phyloP scores from a whole-genome alignment of 2,113 vertebrate genomes.

The Herpetotheres cachinnans region DNA sequence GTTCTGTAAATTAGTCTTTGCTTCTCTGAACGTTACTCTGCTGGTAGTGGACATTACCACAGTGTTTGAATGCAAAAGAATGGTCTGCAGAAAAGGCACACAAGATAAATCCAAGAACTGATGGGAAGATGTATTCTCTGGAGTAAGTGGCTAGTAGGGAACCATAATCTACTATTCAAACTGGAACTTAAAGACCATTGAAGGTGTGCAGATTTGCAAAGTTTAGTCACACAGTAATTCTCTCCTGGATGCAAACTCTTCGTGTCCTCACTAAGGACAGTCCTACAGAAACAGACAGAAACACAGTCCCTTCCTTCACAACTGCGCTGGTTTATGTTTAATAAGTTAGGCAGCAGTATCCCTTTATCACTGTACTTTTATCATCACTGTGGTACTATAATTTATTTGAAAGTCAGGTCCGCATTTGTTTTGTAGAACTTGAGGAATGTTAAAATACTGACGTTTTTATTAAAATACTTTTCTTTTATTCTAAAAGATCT shows the following conservation, averaged over 20 bases:
- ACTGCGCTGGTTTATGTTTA: neutral
- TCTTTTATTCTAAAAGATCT: constrained; percentile 7
- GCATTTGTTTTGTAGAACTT: constrained; percentile 12
- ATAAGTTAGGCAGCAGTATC: neutral
- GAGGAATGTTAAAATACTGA: constrained; percentile 18
- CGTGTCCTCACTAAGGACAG: neutral
- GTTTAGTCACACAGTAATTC: neutral
- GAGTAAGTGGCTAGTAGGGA: neutral
- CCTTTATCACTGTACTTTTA: neutral
- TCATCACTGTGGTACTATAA: neutral
- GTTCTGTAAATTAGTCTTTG: neutral
- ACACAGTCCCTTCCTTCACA: neutral
- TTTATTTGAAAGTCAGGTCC: neutral
- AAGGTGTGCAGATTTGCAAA: neutral
- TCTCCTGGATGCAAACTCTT: neutral
- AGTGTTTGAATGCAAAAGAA: neutral
- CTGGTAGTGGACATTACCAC: neutral
- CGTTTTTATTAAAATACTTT: constrained; percentile 50
- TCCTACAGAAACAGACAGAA: neutral
- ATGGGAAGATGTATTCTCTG: neutral
- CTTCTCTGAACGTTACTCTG: neutral
- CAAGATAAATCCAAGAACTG: neutral
- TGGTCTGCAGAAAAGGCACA: rapidly evolving
- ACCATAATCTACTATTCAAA: neutral
- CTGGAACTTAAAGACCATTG: neutral